phyloP scores from a whole-genome alignment of 1,140 invertebrate species.

The Macrotrachela quadricornifera region DNA sequence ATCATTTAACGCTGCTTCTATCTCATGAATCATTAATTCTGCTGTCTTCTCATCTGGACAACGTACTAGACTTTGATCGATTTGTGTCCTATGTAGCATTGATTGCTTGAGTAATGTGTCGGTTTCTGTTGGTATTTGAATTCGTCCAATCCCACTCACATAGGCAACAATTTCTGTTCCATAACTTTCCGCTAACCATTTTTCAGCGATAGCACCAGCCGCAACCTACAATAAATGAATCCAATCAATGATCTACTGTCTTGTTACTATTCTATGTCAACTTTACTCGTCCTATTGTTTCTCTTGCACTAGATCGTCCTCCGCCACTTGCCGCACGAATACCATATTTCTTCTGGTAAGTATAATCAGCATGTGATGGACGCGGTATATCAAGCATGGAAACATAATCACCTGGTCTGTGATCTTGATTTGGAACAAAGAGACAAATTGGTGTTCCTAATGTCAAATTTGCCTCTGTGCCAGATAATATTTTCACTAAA shows the following conservation, averaged over 20 bases:
- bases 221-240: too few relatives aligned
- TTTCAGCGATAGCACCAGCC: neutral
- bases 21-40: neutral
- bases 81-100: too few relatives aligned
- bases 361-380: neutral
- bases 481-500: neutral
- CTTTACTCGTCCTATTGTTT: neutral
- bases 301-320: neutral
- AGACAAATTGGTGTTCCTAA: neutral
- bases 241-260: too few relatives aligned
- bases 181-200: neutral
- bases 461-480: neutral
- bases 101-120: neutral
- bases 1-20: neutral
- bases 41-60: neutral
- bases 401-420: neutral
- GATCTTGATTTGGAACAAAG: neutral
- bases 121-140: neutral
- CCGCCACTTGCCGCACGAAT: neutral
- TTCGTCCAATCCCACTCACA: neutral
- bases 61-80: neutral
- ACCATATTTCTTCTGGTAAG: neutral
- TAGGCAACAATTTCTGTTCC: neutral
- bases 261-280: too few relatives aligned
- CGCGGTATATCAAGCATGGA: neutral